Conservation (phyloP, 1,140 invertebrate genomes). For the Acarapis woodi region DNA sequence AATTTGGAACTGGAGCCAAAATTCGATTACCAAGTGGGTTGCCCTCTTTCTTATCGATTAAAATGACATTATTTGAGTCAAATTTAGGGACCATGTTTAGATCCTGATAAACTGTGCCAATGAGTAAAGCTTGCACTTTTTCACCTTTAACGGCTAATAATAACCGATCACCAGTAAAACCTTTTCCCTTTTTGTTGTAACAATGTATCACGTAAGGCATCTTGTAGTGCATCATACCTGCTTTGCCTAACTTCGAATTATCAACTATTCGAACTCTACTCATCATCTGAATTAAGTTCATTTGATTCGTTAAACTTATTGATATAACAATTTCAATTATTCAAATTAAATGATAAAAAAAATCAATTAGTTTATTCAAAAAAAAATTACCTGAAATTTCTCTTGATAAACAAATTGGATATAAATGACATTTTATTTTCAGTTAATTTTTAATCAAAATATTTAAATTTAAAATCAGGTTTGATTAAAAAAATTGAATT, state of each 20-base stretch:
- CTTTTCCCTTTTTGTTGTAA: slow-evolving; percentile 18
- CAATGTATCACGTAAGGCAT: slow-evolving; percentile 36
- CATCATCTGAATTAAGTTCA: background rate
- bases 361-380: too few species aligned
- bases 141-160: slow-evolving; percentile 85
- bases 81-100: slow-evolving; percentile 54
- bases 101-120: slow-evolving; percentile 63
- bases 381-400: too few species aligned
- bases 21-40: slow-evolving; percentile 67
- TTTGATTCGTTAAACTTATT: too few species aligned
- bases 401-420: too few species aligned
- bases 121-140: slow-evolving; percentile 80
- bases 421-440: too few species aligned
- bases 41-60: slow-evolving; percentile 67
- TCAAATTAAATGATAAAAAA: too few species aligned
- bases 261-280: slow-evolving; percentile 66
- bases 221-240: slow-evolving; percentile 70
- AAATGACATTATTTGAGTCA: slow-evolving; percentile 84
- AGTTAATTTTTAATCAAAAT: too few species aligned
- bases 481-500: too few species aligned
- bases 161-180: slow-evolving; percentile 42
- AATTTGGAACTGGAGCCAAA: slow-evolving; percentile 69
- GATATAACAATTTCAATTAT: too few species aligned
- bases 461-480: too few species aligned
- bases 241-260: slow-evolving; percentile 73